Percentiles rank a stretch among this genome's conserved stretches.
Conservation (phyloP, 2,888 invertebrate genomes). For the Escarpia spicata region DNA sequence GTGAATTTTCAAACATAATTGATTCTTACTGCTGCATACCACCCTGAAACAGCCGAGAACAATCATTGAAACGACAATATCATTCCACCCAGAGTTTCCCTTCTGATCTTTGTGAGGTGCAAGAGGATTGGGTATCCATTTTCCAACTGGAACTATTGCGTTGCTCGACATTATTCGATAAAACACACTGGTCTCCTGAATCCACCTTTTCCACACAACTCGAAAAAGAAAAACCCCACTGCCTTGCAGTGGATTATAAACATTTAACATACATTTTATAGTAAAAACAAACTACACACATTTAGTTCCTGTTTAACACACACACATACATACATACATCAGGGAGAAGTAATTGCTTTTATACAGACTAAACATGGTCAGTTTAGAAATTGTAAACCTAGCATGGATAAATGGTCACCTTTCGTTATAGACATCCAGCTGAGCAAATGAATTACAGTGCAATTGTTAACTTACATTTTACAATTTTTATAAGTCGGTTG, state of each 20-base stretch:
- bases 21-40: background rate
- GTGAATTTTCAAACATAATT: background rate
- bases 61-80: background rate
- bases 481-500: background rate
- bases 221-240: background rate
- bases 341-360: background rate
- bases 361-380: background rate
- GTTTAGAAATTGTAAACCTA: background rate
- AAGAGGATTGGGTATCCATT: background rate
- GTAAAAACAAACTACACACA: constrained; percentile 6
- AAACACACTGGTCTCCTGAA: background rate
- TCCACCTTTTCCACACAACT: background rate
- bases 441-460: background rate
- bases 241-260: background rate
- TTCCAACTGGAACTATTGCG: background rate
- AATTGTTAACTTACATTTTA: background rate
- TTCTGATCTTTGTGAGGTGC: background rate
- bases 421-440: background rate
- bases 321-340: background rate
- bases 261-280: background rate
- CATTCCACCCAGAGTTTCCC: background rate
- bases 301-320: background rate
- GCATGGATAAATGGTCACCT: background rate
- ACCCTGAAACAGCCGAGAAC: background rate
- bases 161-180: constrained; percentile 10